Evolutionary conservation across 2,113 vertebrate genomes (phyloP), one percentile per base, ranked within the genome.

Genomic region (Xenopus borealis): DNA sequence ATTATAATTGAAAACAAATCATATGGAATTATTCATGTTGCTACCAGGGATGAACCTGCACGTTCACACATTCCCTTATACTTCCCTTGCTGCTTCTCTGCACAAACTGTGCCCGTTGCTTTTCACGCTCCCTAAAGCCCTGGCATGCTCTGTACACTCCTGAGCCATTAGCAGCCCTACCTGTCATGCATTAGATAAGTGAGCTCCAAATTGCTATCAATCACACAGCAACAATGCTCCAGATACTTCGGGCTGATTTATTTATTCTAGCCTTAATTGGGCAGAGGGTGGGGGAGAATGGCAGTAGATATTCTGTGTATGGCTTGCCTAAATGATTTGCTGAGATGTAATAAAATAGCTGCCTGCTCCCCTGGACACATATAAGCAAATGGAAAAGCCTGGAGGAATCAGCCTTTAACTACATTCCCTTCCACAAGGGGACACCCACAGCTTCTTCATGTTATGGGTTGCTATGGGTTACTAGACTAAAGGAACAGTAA

Each of bases 111-210:
- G 47, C 59, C 72, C 52, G 59, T n/a, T 50, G 53, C 66, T 19
- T 40, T 66, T 66, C 66, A 59, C 50, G 59, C 18, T 19, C 18
- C 33, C 11, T 7, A 66, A 30, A 45, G 72, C 72, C 40, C 3
- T 40, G 46, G 63, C 63, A 63, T 47, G 19, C 40, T 57, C 63
- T 58, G 18, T 59, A 64, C 58, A 74, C 53, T 66, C 46, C 40
- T 74, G 63, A 61, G 66, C 72, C 18, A 19, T 44, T 62, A 65
- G 62, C 55, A 27, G 66, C 45, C 57, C 50, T 66, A 73, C 47
- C 71, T 74, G 63, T 58, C 72, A 74, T 47, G 47, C 14, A 66
- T 67, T 23, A 66, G 40, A 74, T 66, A 66, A 57, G 23, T 57
- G 30, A 40, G 62, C 47, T 45, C 59, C 52, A 74, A 52, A 74